phyloP scores from a whole-genome alignment of 2,113 vertebrate species.

The Megaceryle torquata region DNA sequence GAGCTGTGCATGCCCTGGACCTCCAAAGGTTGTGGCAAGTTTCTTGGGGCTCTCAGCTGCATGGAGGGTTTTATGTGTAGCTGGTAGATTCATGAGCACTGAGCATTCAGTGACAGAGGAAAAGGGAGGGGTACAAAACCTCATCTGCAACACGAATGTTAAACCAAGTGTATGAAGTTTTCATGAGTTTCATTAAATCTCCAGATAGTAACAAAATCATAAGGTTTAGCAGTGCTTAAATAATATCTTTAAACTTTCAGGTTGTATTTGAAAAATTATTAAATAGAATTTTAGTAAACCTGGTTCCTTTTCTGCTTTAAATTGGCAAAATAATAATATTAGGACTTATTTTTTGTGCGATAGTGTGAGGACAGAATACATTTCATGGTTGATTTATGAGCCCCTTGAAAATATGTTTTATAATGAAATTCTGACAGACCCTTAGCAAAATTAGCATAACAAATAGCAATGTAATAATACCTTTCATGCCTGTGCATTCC shows the following conservation, averaged over 20 bases:
- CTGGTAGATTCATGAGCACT: not conserved
- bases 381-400: slow-evolving; percentile 57
- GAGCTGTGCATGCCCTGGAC: fast-evolving
- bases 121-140: not conserved
- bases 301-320: not conserved
- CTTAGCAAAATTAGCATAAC: slow-evolving; percentile 57
- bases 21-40: fast-evolving
- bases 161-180: not conserved
- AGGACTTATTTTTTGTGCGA: not conserved
- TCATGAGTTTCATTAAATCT: not conserved
- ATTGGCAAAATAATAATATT: not conserved
- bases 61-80: not conserved
- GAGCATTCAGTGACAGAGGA: not conserved
- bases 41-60: not conserved
- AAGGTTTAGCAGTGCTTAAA: not conserved
- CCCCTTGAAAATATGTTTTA: slow-evolving; percentile 47
- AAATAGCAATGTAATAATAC: slow-evolving; percentile 45
- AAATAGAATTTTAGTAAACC: not conserved
- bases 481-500: slow-evolving; percentile 42
- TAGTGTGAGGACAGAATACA: slow-evolving; percentile 18
- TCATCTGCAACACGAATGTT: not conserved
- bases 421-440: slow-evolving; percentile 48
- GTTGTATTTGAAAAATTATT: not conserved
- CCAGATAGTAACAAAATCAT: not conserved
- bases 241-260: not conserved